These are phyloP conservation scores for Notodonta dromedarius DNA, from an alignment of 2,888 invertebrate genomes.

Conservation along the genomic window DNA sequence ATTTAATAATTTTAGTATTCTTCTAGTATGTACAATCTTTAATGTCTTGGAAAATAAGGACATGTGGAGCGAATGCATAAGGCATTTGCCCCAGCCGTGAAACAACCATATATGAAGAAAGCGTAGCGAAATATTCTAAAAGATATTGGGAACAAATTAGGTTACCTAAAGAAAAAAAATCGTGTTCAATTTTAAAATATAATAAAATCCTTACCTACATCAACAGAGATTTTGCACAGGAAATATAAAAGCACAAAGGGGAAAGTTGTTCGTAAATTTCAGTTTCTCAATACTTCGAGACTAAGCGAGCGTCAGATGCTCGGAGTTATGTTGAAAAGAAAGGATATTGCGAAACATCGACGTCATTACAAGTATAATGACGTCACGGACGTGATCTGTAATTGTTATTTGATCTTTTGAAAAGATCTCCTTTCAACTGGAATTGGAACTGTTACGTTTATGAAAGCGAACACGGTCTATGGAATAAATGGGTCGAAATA, in stretches of 20 bases:
- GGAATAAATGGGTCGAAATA: not conserved
- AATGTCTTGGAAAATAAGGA: no score
- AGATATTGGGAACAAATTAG: no score
- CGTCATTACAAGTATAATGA: conserved; percentile 4
- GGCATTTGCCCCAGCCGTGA: no score
- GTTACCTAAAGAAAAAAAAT: no score
- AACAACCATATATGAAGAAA: no score
- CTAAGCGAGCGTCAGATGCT: not conserved
- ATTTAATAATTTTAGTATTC: no score
- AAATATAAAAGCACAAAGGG: not conserved
- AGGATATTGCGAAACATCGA: conserved; percentile 1
- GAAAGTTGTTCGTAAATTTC: not conserved
- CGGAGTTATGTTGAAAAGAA: not conserved
- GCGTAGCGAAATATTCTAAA: no score
- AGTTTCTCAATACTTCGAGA: not conserved
- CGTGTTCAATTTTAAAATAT: no score
- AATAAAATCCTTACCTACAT: not conserved
- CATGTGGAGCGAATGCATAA: no score
- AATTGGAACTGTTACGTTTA: not conserved
- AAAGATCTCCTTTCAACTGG: not conserved
- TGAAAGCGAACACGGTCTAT: not conserved
- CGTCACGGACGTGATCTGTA: conserved; percentile 3
- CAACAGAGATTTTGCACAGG: not conserved
- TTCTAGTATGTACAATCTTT: no score
- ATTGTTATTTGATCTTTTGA: conserved; percentile 5